A percentile compares a stretch with the other conserved stretches of the same genome.
These are phyloP conservation scores for Danio aesculapii DNA, from an alignment of 2,797 vertebrate genomes.

Conservation along the genomic window DNA sequence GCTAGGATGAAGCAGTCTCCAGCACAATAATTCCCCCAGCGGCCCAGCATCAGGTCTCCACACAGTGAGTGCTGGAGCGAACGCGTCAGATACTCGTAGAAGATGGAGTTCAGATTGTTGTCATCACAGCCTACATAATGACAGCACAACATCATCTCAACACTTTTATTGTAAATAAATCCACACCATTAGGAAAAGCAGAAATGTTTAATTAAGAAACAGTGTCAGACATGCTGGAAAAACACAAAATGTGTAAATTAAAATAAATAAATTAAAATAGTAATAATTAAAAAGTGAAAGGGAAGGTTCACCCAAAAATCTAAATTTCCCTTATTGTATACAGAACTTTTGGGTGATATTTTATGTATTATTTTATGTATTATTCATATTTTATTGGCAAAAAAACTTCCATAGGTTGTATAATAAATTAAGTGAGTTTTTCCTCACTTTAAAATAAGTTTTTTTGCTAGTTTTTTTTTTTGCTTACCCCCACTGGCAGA, in stretches of 20 bases:
- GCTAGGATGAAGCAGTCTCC: conserved; percentile 85
- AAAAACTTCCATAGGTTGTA: too few species aligned
- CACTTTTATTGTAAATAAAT: not conserved
- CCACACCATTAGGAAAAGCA: not conserved
- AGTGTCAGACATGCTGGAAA: not conserved
- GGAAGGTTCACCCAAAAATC: not conserved
- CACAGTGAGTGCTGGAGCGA: conserved; percentile 94
- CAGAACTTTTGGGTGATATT: too few species aligned
- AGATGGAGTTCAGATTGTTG: conserved; percentile 97
- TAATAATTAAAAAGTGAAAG: not conserved
- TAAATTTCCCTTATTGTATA: not conserved
- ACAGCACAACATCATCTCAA: not conserved
- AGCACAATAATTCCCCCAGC: conserved; percentile 92
- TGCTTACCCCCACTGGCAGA: too few species aligned
- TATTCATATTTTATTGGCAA: too few species aligned
- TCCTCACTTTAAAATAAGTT: too few species aligned
- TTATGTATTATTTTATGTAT: too few species aligned
- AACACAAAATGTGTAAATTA: not conserved
- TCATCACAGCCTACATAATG: conserved; percentile 87
- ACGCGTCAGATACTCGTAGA: conserved; percentile 95
- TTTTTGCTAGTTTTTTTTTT: too few species aligned
- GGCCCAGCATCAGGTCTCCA: conserved; percentile 91
- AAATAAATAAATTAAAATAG: too few species aligned
- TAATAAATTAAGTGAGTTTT: too few species aligned
- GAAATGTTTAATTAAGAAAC: not conserved